phyloP scores from a whole-genome alignment of 2,888 invertebrate genomes.

The Euplagia quadripunctaria region DNA sequence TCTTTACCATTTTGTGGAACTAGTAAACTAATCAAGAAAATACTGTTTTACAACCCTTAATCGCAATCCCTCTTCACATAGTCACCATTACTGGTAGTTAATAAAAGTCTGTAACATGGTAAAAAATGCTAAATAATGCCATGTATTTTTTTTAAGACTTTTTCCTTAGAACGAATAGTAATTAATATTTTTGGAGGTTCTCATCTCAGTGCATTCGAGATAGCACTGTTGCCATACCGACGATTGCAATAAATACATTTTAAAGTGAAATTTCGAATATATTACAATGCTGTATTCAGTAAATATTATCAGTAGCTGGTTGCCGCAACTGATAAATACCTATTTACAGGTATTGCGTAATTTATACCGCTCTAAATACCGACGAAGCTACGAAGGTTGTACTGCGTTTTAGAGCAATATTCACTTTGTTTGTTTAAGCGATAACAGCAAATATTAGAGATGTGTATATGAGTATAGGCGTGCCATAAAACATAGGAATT shows the following conservation, averaged over 20 bases:
- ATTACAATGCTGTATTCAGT: not conserved
- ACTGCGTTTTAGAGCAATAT: slow-evolving; percentile 36
- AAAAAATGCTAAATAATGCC: too few species aligned
- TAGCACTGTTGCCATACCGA: not conserved
- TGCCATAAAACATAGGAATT: not conserved
- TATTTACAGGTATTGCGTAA: slow-evolving; percentile 17
- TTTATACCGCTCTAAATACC: slow-evolving; percentile 21
- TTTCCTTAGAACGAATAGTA: too few species aligned
- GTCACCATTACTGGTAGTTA: not conserved
- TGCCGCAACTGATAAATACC: not conserved
- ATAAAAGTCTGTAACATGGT: not conserved
- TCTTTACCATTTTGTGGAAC: not conserved
- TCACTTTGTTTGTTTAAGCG: slow-evolving; percentile 27
- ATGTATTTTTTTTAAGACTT: too few species aligned
- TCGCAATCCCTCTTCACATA: not conserved
- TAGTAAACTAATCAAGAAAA: not conserved
- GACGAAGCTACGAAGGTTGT: slow-evolving; percentile 27
- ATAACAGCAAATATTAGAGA: slow-evolving; percentile 6
- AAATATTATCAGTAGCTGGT: slow-evolving; percentile 3
- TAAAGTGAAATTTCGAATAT: not conserved
- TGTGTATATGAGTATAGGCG: not conserved
- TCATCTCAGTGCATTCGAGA: not conserved
- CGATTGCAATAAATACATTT: not conserved
- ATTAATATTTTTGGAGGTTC: not conserved
- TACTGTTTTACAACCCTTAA: not conserved